These are phyloP conservation scores for Gavia stellata DNA, from an alignment of 2,113 vertebrate genomes.

Conservation along the genomic window DNA sequence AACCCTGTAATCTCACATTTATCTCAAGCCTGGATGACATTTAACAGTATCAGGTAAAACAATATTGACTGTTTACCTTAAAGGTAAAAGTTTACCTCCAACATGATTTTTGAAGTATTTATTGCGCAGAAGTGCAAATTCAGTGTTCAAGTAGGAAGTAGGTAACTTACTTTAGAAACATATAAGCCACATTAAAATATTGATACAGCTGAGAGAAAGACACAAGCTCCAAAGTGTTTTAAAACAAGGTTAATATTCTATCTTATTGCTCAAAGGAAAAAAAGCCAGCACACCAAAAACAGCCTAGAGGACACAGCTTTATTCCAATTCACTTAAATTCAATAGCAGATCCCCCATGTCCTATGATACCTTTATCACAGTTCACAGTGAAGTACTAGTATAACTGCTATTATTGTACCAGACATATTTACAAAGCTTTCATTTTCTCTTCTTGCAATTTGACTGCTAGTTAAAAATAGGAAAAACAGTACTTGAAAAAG, in stretches of 20 bases:
- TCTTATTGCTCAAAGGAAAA: neutral
- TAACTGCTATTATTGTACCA: neutral
- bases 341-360: neutral
- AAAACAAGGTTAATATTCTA: neutral
- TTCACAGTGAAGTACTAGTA: neutral
- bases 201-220: neutral
- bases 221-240: accelerated
- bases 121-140: neutral
- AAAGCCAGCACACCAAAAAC: neutral
- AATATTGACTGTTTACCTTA: neutral
- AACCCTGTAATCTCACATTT: neutral
- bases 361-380: neutral
- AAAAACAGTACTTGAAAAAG: conserved; percentile 29
- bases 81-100: neutral
- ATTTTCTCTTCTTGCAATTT: neutral
- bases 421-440: neutral
- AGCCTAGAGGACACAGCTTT: neutral
- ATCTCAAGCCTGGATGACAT: neutral
- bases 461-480: neutral
- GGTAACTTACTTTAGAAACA: neutral
- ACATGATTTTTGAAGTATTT: neutral
- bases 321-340: neutral
- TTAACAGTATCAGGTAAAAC: neutral
- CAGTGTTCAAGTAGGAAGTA: neutral
- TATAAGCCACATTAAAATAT: neutral